A percentile compares a stretch with the other conserved stretches of the same genome.
Conservation (phyloP, 2,113 vertebrate species). For the Miniopterus natalensis region DNA sequence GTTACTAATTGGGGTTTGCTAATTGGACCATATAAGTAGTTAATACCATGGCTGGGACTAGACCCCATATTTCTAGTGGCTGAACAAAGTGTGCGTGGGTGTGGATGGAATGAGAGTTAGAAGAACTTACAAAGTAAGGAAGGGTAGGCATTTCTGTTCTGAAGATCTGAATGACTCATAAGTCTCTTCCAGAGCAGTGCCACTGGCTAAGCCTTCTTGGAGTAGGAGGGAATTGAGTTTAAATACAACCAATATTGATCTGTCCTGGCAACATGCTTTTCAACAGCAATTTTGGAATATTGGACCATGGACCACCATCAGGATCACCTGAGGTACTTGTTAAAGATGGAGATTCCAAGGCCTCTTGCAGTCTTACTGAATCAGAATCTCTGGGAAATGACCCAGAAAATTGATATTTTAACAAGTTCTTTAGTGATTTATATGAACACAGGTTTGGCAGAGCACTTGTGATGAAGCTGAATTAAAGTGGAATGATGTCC, state of each 20-base stretch:
- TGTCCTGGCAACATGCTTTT: background rate
- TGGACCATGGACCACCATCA: background rate
- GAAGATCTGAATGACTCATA: background rate
- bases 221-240: background rate
- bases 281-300: background rate
- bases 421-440: conserved; percentile 50
- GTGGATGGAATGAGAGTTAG: background rate
- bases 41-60: background rate
- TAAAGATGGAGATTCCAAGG: background rate
- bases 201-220: background rate
- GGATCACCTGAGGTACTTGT: background rate
- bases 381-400: background rate
- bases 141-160: background rate
- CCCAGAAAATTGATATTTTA: background rate
- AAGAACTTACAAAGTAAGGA: background rate
- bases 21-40: background rate
- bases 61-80: background rate
- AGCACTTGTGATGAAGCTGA: conserved; percentile 35
- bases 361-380: background rate
- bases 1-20: background rate
- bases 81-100: background rate
- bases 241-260: background rate
- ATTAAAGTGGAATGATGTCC: background rate
- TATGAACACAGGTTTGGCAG: background rate
- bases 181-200: background rate